Evolutionary conservation across 1,140 invertebrate genomes (phyloP).

Genomic region (Rhagoletis pomonella): DNA sequence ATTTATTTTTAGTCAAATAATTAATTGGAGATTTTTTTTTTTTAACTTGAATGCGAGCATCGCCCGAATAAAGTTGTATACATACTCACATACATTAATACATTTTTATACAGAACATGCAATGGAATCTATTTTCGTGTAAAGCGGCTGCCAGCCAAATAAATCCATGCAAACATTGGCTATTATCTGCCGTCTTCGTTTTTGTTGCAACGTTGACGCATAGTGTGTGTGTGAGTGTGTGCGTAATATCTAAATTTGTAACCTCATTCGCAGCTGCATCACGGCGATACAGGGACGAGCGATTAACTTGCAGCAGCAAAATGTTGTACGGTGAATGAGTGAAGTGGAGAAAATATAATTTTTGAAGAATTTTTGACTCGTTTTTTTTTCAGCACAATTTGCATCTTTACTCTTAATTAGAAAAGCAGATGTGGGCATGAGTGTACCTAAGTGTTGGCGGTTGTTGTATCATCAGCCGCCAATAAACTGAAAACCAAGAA

Average conservation of each 20-base stretch:
- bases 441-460: too few relatives aligned
- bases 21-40: constrained; percentile 10
- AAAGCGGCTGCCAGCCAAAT: not conserved
- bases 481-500: too few relatives aligned
- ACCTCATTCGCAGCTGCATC: not conserved
- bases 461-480: too few relatives aligned
- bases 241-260: not conserved
- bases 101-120: not conserved
- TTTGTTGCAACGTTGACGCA: not conserved
- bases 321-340: not conserved
- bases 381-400: too few relatives aligned
- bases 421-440: too few relatives aligned
- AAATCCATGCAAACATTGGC: not conserved
- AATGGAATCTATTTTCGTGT: constrained; percentile 3
- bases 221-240: not conserved
- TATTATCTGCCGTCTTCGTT: not conserved
- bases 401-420: too few relatives aligned
- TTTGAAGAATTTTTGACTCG: too few relatives aligned
- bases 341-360: too few relatives aligned
- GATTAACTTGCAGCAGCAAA: not conserved
- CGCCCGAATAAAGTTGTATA: not conserved
- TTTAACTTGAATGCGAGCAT: constrained; percentile 20
- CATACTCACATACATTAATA: not conserved
- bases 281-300: not conserved
- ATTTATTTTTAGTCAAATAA: constrained; percentile 37